Evolutionary conservation across 2,797 vertebrate genomes (phyloP).

Genomic region (Holocentrus rufus): DNA sequence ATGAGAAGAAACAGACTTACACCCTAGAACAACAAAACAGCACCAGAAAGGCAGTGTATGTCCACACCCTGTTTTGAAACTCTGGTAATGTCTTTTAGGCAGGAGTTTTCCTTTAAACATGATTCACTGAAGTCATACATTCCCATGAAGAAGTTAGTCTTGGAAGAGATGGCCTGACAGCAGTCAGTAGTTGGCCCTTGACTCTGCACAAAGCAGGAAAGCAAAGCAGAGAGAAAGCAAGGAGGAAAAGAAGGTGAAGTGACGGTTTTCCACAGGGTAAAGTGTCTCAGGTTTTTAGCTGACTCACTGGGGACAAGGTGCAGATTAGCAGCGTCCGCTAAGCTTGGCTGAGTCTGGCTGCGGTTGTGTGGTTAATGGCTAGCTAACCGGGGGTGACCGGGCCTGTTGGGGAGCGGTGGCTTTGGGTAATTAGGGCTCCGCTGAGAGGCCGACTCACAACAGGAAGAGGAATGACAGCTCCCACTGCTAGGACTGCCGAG

Average conservation of each 20-base stretch:
- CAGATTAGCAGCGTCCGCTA: conserved; percentile 45
- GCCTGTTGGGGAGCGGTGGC: conserved; percentile 39
- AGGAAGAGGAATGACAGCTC: conserved; percentile 71
- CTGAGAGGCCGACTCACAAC: conserved; percentile 64
- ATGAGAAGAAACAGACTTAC: too few relatives aligned
- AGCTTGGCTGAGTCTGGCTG: conserved; percentile 43
- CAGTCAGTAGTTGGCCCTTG: not conserved
- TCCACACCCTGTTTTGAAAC: too few relatives aligned
- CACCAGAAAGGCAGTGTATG: too few relatives aligned
- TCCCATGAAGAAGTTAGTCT: not conserved
- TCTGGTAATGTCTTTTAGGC: too few relatives aligned
- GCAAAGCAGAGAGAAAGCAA: not conserved
- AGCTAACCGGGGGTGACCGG: conserved; percentile 58
- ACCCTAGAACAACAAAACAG: too few relatives aligned
- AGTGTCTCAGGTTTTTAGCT: conserved; percentile 11
- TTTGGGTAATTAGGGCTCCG: conserved; percentile 70
- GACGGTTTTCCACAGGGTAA: not conserved
- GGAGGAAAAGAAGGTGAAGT: too few relatives aligned
- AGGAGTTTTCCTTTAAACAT: too few relatives aligned
- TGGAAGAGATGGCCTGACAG: not conserved
- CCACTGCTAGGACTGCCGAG: conserved; percentile 46
- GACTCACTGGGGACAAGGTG: conserved; percentile 37
- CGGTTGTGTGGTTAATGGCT: conserved; percentile 47
- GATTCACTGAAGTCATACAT: not conserved
- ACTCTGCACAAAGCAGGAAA: not conserved